Conservation (phyloP, 2,888 invertebrate species). For the Pherbina coryleti region DNA sequence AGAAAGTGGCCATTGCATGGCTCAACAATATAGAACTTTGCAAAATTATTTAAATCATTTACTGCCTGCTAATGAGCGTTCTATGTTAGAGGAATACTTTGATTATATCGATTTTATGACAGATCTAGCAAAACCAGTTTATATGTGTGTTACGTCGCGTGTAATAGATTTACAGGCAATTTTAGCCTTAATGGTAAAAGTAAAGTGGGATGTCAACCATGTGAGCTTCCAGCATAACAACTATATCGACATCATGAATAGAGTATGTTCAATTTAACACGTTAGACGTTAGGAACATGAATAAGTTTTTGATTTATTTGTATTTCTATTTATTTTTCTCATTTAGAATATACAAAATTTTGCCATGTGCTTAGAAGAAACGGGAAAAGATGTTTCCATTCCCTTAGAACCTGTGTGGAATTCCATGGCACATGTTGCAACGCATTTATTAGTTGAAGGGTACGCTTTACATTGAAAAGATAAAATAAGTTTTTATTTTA, state of each 20-base stretch:
- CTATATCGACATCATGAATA: constrained; percentile 84
- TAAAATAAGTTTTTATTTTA: constrained; percentile 48
- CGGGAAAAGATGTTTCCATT: constrained; percentile 78
- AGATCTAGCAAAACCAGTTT: constrained; percentile 87
- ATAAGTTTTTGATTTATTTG: neutral
- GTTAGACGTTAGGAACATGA: neutral
- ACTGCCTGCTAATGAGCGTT: constrained; percentile 79
- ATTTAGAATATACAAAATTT: constrained; percentile 75
- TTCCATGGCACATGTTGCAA: constrained; percentile 86
- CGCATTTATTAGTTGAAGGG: constrained; percentile 92
- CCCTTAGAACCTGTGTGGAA: constrained; percentile 86
- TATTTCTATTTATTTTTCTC: neutral
- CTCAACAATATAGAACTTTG: constrained; percentile 87
- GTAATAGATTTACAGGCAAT: constrained; percentile 83
- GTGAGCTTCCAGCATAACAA: constrained; percentile 94
- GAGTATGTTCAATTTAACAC: constrained; percentile 68
- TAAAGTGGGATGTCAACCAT: constrained; percentile 95
- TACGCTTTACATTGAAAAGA: constrained; percentile 62
- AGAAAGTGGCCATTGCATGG: constrained; percentile 91
- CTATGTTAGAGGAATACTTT: constrained; percentile 79
- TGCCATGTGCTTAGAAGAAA: constrained; percentile 81
- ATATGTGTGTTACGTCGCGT: constrained; percentile 86
- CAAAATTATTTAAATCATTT: constrained; percentile 88
- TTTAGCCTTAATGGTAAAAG: constrained; percentile 88
- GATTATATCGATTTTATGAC: constrained; percentile 60